A percentile compares a stretch with the other conserved stretches of the same genome.
Conservation (phyloP, 2,888 invertebrate genomes). For the Agrotis clavis region DNA sequence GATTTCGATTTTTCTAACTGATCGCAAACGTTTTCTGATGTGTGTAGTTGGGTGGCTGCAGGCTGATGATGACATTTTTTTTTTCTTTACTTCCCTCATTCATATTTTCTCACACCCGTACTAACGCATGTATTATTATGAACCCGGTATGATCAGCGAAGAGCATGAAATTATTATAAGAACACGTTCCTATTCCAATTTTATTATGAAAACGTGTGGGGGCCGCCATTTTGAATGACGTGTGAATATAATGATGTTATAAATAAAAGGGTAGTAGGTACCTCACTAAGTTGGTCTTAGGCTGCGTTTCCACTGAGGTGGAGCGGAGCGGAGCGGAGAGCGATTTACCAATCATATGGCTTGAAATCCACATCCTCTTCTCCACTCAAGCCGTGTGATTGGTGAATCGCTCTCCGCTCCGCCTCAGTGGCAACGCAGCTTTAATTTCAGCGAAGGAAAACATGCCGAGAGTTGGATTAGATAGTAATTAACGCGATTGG, state of each 20-base stretch:
- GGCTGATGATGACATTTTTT: no score
- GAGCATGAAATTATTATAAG: conserved; percentile 20
- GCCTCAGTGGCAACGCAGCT: no score
- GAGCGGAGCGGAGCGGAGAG: no score
- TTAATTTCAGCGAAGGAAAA: not conserved
- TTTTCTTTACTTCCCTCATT: no score
- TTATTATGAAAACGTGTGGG: conserved; percentile 26
- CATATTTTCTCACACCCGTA: not conserved
- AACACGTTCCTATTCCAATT: conserved; percentile 38
- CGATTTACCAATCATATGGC: no score
- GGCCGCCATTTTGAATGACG: conserved; percentile 26
- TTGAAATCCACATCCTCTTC: no score
- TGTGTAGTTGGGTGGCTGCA: no score
- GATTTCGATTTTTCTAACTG: no score
- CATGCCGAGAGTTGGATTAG: not conserved
- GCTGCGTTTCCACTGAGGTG: no score
- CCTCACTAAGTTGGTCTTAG: not conserved
- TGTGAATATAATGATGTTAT: conserved; percentile 22
- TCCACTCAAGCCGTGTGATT: no score
- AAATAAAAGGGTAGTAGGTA: conserved; percentile 6
- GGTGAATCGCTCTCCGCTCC: no score
- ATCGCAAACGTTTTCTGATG: no score
- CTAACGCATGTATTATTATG: conserved; percentile 28
- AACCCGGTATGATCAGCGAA: conserved; percentile 2
- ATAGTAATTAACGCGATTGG: not conserved